phyloP scores from a whole-genome alignment of 1,140 invertebrate species.

The Halesus radiatus region DNA sequence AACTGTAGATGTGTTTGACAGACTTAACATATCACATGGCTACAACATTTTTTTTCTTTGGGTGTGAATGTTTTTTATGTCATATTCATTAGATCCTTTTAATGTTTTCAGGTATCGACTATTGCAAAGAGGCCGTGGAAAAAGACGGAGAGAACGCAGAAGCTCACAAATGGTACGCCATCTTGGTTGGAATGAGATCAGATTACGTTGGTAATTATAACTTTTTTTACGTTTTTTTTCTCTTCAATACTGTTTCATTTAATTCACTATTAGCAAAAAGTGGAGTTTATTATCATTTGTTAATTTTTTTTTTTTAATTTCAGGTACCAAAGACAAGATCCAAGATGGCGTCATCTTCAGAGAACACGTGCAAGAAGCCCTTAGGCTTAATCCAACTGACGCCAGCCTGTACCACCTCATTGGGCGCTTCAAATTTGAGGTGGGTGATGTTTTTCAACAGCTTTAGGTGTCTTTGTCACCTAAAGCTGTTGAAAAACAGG shows the following conservation, averaged over 20 bases:
- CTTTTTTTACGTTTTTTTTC: background rate
- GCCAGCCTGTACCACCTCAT: slow-evolving; percentile 78
- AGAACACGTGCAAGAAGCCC: slow-evolving; percentile 80
- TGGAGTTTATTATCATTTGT: background rate
- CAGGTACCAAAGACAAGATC: slow-evolving; percentile 79
- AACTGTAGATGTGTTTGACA: too few relatives aligned
- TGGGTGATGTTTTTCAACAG: slow-evolving; percentile 58
- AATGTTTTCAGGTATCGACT: slow-evolving; percentile 71
- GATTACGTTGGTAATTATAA: slow-evolving; percentile 52
- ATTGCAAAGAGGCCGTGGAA: slow-evolving; percentile 73
- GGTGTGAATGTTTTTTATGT: too few relatives aligned
- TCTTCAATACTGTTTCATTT: background rate
- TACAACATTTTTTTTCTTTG: too few relatives aligned
- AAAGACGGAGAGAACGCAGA: slow-evolving; percentile 71
- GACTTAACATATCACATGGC: too few relatives aligned
- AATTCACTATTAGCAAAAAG: background rate
- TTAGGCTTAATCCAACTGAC: slow-evolving; percentile 77
- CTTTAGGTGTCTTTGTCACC: too few relatives aligned
- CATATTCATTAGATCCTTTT: background rate
- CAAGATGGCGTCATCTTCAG: slow-evolving; percentile 78
- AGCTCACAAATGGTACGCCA: slow-evolving; percentile 86
- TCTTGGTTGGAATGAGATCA: slow-evolving; percentile 73
- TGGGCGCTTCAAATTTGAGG: slow-evolving; percentile 80
- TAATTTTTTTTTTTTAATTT: slow-evolving; percentile 44
- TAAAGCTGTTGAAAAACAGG: too few relatives aligned